A percentile compares a stretch with the other conserved stretches of the same genome.
Conservation (phyloP, 2,113 vertebrate genomes). For the Nyctereutes procyonoides region DNA sequence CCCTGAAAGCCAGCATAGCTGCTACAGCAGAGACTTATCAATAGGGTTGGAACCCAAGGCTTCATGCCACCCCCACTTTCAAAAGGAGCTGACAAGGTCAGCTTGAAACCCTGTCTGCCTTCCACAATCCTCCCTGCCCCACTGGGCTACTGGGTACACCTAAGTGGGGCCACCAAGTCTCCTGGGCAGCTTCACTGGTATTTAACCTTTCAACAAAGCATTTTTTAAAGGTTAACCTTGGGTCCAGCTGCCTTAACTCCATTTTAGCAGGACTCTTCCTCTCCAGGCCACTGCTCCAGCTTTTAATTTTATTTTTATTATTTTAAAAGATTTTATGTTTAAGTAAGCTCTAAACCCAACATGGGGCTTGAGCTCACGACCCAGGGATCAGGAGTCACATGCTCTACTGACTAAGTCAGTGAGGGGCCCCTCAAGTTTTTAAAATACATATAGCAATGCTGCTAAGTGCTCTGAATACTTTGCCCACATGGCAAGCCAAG, state of each 20-base stretch:
- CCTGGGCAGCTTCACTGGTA: neutral
- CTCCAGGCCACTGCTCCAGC: neutral
- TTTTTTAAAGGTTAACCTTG: neutral
- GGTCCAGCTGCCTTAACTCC: neutral
- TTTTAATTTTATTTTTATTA: neutral
- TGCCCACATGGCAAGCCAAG: neutral
- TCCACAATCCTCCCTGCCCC: no score
- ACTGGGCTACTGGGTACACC: rapidly evolving
- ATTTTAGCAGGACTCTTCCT: neutral
- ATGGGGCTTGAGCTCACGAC: neutral
- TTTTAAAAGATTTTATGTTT: neutral
- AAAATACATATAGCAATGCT: neutral
- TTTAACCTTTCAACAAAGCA: neutral
- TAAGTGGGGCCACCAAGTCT: neutral
- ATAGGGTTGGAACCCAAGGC: neutral
- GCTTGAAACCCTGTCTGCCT: neutral
- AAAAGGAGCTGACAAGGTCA: neutral
- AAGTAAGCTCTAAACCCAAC: neutral
- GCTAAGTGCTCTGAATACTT: neutral
- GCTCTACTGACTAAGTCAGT: neutral
- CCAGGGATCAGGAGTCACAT: neutral
- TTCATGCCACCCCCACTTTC: neutral
- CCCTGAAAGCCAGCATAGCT: neutral
- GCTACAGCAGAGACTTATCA: neutral
- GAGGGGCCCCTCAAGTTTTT: neutral